Base-by-base conservation (phyloP, 2,888 invertebrate species). In the Hyposoter didymator region DNA sequence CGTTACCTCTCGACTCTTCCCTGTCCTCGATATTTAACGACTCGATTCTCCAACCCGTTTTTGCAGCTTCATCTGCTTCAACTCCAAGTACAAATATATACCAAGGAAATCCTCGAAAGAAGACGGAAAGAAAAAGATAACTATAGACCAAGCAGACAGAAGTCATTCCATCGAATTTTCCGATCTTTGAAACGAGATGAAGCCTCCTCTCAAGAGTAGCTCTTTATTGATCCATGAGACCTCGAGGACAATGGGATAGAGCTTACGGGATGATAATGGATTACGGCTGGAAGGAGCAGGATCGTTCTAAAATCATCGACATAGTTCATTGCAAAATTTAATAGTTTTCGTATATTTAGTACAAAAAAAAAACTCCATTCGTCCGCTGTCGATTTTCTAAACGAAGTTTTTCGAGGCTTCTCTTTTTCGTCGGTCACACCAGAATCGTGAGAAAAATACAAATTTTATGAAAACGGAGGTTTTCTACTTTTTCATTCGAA, bases 21-120 rank as follows among this genome's bases (percentile, higher is more conserved):
- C 73, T 74, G 73, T 78, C 78, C 78, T 81, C 81, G 81, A 73
- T 78, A 81, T 81, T 69, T 78, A 84, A 84, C 81, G 84, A 84
- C 73, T 73, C 81, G 84, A 84, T 84, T 78, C 81, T 47, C 47
- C 59, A 52, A 73, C 55, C 52, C 80, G 73, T 73, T 78, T 62
- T 55, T 39, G 49, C 70, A 78, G 72, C 66, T 78, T 45, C 72
- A 43, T 82, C 59, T 55, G 32, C 49, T 59, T 14, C 39, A 70
- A 28, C 72, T 69, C 43, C 49, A 52, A 47, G 66, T 49, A 52
- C 45, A 45, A 59, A 45, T 28, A 75, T 49, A 59, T 64, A 76
- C 66, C 47, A 39, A 55, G 67, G 12, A 49, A 47, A 83, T 74
- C 55, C 67, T 22, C 14, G 55, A 19, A 28, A 59, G 45, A 45